A percentile compares a stretch with the other conserved stretches of the same genome.
Conservation (phyloP, 2,113 vertebrate genomes). For the Eulemur macaco region DNA sequence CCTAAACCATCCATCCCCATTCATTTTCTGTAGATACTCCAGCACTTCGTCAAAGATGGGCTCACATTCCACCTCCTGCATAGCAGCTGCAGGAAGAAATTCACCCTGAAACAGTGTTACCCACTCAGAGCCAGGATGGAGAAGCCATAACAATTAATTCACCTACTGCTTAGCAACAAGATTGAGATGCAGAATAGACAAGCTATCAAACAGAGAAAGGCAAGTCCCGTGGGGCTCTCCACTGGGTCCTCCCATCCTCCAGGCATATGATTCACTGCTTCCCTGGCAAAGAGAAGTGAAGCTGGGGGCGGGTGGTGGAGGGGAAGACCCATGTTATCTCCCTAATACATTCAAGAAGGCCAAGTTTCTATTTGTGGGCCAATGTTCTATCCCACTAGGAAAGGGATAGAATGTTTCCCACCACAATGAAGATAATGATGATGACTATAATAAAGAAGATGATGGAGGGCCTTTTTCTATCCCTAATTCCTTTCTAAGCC, state of each 20-base stretch:
- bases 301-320: background rate
- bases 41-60: background rate
- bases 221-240: background rate
- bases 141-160: background rate
- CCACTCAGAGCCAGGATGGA: background rate
- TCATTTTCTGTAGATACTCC: background rate
- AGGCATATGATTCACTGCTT: background rate
- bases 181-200: background rate
- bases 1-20: background rate
- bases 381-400: background rate
- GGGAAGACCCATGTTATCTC: background rate
- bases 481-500: background rate
- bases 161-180: background rate
- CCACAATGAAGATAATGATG: constrained; percentile 21
- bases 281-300: background rate
- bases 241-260: background rate
- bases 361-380: background rate
- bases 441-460: constrained; percentile 19
- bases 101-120: background rate
- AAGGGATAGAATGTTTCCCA: constrained; percentile 2
- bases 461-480: background rate
- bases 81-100: background rate
- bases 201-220: background rate
- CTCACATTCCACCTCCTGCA: background rate
- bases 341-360: background rate